A percentile compares a stretch with the other conserved stretches of the same genome.
phyloP scores from a whole-genome alignment of 1,140 invertebrate species.

The Drosophila nebulosa region DNA sequence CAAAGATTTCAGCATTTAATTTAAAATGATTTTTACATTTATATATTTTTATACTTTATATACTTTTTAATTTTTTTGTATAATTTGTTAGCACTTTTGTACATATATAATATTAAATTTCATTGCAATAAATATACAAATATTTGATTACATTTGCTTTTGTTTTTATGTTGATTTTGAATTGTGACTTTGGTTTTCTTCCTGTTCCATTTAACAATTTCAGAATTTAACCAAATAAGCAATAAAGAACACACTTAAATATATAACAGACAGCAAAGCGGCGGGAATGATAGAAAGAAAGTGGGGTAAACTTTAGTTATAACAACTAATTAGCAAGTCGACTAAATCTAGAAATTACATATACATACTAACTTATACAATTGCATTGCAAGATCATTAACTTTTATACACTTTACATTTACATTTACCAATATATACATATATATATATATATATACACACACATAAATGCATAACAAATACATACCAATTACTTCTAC shows the following conservation, averaged over 20 bases:
- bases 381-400: constrained; percentile 70
- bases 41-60: background rate
- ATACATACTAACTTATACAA: constrained; percentile 35
- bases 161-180: too few relatives aligned
- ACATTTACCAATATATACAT: constrained; percentile 64
- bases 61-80: background rate
- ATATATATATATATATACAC: constrained; percentile 14
- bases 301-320: constrained; percentile 11
- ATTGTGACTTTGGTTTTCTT: background rate
- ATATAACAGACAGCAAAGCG: constrained; percentile 2
- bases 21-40: background rate
- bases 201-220: background rate
- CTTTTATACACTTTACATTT: constrained; percentile 79
- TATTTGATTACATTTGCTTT: constrained; percentile 36
- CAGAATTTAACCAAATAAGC: constrained; percentile 2
- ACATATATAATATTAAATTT: constrained; percentile 16
- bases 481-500: background rate
- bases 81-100: constrained; percentile 18
- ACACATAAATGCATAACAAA: constrained; percentile 11
- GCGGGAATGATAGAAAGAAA: background rate
- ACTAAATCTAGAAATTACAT: constrained; percentile 20
- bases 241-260: constrained; percentile 5
- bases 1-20: constrained; percentile 35
- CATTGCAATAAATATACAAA: constrained; percentile 20
- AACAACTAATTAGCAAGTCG: constrained; percentile 27